These are phyloP conservation scores for Cacoxenus indagator DNA, from an alignment of 2,888 invertebrate species.

Conservation along the genomic window DNA sequence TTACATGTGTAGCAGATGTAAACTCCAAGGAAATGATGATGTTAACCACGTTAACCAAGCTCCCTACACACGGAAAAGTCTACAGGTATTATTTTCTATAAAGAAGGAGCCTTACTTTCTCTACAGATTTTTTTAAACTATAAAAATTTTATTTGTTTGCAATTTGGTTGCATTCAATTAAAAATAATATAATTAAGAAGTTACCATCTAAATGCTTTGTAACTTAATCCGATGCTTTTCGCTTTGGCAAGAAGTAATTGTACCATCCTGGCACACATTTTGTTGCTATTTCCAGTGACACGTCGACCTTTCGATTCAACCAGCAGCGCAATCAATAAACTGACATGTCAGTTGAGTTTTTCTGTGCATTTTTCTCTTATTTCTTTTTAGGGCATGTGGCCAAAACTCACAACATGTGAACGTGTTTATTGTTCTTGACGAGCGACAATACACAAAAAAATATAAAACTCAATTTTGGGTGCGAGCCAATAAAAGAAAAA, in stretches of 20 bases:
- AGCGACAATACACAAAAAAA: background rate
- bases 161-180: too few relatives aligned
- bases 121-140: too few relatives aligned
- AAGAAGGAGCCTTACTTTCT: too few relatives aligned
- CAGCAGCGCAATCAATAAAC: constrained; percentile 47
- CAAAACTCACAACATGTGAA: constrained; percentile 6
- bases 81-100: too few relatives aligned
- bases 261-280: too few relatives aligned
- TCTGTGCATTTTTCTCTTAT: background rate
- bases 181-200: too few relatives aligned
- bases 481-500: background rate
- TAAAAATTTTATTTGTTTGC: too few relatives aligned
- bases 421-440: constrained; percentile 3
- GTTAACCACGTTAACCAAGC: too few relatives aligned
- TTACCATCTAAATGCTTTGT: too few relatives aligned
- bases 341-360: background rate
- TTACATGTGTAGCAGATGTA: too few relatives aligned
- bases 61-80: too few relatives aligned
- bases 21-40: too few relatives aligned
- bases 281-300: background rate
- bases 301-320: constrained; percentile 46
- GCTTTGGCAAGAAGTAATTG: background rate
- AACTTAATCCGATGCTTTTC: background rate
- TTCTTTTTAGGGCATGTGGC: background rate
- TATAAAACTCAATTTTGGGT: constrained; percentile 1